These are phyloP conservation scores for Mirounga angustirostris DNA, from an alignment of 2,113 vertebrate species.

Conservation along the genomic window DNA sequence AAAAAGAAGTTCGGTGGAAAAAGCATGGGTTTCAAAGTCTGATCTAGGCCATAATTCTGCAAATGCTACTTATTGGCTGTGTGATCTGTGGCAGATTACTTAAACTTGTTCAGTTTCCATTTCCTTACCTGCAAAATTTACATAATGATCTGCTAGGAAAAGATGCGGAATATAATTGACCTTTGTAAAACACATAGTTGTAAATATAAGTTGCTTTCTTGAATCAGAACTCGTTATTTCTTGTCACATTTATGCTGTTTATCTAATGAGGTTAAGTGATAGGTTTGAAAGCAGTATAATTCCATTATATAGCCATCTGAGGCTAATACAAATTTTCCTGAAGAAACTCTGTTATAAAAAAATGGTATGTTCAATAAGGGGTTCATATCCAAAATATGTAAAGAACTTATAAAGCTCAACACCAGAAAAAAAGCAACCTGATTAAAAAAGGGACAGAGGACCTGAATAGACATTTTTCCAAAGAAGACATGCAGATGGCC, in stretches of 20 bases:
- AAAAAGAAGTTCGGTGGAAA: background rate
- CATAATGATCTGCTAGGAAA: background rate
- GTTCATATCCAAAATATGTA: background rate
- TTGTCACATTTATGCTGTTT: background rate
- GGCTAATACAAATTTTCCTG: slow-evolving; percentile 20
- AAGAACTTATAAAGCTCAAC: background rate
- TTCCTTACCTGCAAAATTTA: background rate
- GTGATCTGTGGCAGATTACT: background rate
- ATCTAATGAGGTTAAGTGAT: slow-evolving; percentile 24
- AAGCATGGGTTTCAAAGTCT: slow-evolving; percentile 42
- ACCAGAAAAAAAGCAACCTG: background rate
- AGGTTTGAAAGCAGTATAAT: background rate
- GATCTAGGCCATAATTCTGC: background rate
- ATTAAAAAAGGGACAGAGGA: background rate
- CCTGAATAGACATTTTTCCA: background rate
- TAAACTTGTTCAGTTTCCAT: background rate
- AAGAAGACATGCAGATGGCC: background rate
- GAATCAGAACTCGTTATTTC: slow-evolving; percentile 14
- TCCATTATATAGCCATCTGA: slow-evolving; percentile 14
- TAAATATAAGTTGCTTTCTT: slow-evolving; percentile 42
- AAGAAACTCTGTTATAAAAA: slow-evolving; percentile 48
- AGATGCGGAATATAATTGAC: slow-evolving; percentile 32
- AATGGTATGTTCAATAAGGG: background rate
- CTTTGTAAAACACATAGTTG: background rate
- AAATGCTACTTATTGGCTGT: background rate